Conservation (phyloP, 2,113 vertebrate genomes). For the Xerus inauris region DNA sequence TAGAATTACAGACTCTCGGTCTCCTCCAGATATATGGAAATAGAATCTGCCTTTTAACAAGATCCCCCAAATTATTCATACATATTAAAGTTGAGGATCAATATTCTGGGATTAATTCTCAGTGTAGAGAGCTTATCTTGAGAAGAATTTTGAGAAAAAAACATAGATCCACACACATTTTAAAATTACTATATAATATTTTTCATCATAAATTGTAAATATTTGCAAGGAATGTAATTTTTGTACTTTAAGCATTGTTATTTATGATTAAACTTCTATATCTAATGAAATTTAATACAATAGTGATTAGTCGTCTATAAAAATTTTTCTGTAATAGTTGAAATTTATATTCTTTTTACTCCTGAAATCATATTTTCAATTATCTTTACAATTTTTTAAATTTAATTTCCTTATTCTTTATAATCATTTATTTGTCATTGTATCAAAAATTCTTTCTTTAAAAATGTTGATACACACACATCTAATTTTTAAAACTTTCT, state of each 20-base stretch:
- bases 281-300: neutral
- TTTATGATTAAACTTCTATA: slow-evolving; percentile 1
- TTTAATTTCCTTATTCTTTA: neutral
- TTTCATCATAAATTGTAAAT: neutral
- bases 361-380: slow-evolving; percentile 13
- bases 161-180: neutral
- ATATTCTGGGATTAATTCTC: neutral
- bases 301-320: neutral
- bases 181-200: neutral
- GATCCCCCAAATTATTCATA: neutral
- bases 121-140: neutral
- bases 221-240: neutral
- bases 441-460: neutral
- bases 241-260: neutral
- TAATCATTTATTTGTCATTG: neutral
- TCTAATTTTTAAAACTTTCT: neutral
- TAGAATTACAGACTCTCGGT: neutral
- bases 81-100: neutral
- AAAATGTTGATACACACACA: neutral
- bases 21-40: neutral
- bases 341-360: neutral
- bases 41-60: neutral
- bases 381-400: neutral
- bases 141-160: neutral
- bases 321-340: neutral